Base-by-base conservation (phyloP, 2,113 vertebrate genomes). In the Phrynosoma blainvillii region DNA sequence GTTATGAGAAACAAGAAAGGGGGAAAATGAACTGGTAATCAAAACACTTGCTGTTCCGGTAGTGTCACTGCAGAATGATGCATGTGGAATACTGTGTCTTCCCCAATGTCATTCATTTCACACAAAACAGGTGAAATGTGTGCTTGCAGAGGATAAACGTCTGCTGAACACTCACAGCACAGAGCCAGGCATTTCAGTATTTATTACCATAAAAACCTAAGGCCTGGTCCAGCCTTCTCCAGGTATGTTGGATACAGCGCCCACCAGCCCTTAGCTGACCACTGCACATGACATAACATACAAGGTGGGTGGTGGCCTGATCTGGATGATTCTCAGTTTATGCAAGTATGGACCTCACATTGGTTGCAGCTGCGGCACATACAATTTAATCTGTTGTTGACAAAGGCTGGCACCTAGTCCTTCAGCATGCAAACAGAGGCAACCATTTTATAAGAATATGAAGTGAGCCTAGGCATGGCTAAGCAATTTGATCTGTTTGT, bases 131-230 rank as follows among this genome's bases (percentile, higher is more conserved):
- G 23, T 71, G 82, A 79, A 77, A 11, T 56, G 52, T 68, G 42
- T 71, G 0, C 21, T 5, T 5, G 76, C 0, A 25, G 16, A 36
- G 0, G 5, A 62, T 0, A 0, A 77, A 23, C 11, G 71, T 73
- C 56, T 73, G 36, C 16, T 5, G 1, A 5, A 27, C 7, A 65
- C 70, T 42, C 30, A 73, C 54, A 32, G 1, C 9, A 54, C 82
- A 54, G 80, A 66, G 20, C 36, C 4, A 36, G 70, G 71, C 21
- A 36, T 11, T 77, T 65, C n/a, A 27, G 20, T 76, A 20, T 68
- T 52, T 23, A 52, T 52, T 30, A 54, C 27, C 59, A 82, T 36
- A 65, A 36, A 87, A 47, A 27, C 70, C 40, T 4, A 52, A 76
- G 21, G 40, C 23, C 20, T 65, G 56, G 36, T 42, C 9, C 23